A percentile compares a stretch with the other conserved stretches of the same genome.
Evolutionary conservation across 2,888 invertebrate genomes (phyloP).

Genomic region (Sussaba pulchella): DNA sequence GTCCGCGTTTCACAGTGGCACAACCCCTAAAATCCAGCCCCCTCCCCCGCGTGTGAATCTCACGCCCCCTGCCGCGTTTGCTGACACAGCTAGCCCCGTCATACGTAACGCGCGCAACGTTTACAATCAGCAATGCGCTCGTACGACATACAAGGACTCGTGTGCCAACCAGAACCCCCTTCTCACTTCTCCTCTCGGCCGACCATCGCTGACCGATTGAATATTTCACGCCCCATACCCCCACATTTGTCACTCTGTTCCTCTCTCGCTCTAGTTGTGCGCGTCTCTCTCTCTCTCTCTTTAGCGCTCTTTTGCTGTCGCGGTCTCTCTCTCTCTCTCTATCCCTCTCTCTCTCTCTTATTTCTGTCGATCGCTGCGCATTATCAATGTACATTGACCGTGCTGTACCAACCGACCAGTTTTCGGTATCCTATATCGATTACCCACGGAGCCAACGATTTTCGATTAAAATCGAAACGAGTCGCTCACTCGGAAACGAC

Average conservation of each 20-base stretch:
- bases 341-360: constrained; percentile 37
- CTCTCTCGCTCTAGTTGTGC: no score
- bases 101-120: constrained; percentile 64
- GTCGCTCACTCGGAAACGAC: constrained; percentile 58
- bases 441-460: constrained; percentile 44
- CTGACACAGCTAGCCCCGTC: constrained; percentile 67
- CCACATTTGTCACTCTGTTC: not conserved
- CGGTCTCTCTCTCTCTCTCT: constrained; percentile 49
- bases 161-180: constrained; percentile 50
- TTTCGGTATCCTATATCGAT: constrained; percentile 58
- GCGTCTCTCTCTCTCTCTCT: no score
- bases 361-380: constrained; percentile 46
- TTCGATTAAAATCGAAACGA: constrained; percentile 67
- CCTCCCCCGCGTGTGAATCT: no score
- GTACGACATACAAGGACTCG: constrained; percentile 52
- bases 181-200: no score
- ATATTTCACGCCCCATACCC: constrained; percentile 55
- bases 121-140: constrained; percentile 69
- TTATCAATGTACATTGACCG: constrained; percentile 46
- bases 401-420: constrained; percentile 1
- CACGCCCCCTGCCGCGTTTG: constrained; percentile 54
- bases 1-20: constrained; percentile 49
- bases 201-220: constrained; percentile 42
- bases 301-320: not conserved
- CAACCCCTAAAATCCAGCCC: constrained; percentile 26